Conservation (phyloP, 2,797 vertebrate species). For the Amazonetta brasiliensis region DNA sequence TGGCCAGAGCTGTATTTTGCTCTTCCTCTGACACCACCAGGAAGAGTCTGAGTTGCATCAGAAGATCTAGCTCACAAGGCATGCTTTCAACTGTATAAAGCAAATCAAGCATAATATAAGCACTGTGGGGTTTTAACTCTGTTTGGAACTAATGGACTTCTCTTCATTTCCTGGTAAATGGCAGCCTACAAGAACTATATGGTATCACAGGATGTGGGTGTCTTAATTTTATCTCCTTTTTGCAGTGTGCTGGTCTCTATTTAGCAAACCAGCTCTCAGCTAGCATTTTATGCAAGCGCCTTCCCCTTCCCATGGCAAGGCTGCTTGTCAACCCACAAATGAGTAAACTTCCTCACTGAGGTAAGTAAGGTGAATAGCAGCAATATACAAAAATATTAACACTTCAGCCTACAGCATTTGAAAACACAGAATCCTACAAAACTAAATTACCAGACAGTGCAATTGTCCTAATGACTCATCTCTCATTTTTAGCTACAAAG, state of each 20-base stretch:
- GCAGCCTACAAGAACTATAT: slow-evolving; percentile 4
- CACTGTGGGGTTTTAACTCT: not conserved
- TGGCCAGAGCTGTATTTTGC: not conserved
- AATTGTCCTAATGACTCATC: not conserved
- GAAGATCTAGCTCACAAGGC: not conserved
- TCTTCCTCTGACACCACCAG: not conserved
- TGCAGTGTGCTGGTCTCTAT: slow-evolving; percentile 56
- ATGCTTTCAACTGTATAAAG: not conserved
- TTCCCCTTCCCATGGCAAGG: not conserved
- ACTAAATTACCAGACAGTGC: not conserved
- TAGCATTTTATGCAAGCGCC: slow-evolving; percentile 6
- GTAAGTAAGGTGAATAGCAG: not conserved
- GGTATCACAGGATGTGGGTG: slow-evolving; percentile 84
- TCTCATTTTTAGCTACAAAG: not conserved
- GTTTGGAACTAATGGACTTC: not conserved
- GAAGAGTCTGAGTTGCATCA: not conserved
- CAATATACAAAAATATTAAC: not conserved
- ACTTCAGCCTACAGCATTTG: not conserved
- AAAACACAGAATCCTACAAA: not conserved
- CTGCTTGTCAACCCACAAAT: slow-evolving; percentile 2
- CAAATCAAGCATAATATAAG: not conserved
- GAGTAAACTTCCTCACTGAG: slow-evolving; percentile 43
- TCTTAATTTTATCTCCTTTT: slow-evolving; percentile 67
- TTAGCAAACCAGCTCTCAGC: slow-evolving; percentile 63
- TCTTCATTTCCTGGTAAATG: not conserved